A percentile compares a stretch with the other conserved stretches of the same genome.
Evolutionary conservation across 2,888 invertebrate species (phyloP).

Genomic region (Parthenolecanium corni): DNA sequence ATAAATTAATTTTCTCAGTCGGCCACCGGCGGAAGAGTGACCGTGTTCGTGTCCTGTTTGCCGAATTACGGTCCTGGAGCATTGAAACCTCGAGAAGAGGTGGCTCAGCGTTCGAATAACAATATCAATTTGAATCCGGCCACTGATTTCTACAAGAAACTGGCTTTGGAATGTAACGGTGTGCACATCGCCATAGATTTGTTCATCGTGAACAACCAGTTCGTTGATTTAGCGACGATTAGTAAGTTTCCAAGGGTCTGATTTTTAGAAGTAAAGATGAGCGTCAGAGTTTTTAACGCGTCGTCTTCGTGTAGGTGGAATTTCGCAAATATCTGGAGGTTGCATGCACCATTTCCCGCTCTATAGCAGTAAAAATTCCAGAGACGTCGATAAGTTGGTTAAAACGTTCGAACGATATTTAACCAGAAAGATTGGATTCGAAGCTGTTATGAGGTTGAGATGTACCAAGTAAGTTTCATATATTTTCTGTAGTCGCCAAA

Average conservation of each 20-base stretch:
- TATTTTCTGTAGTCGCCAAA: not conserved
- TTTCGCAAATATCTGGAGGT: conserved; percentile 91
- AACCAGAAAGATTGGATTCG: conserved; percentile 93
- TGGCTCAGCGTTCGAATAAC: conserved; percentile 66
- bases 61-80: conserved; percentile 81
- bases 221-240: conserved; percentile 85
- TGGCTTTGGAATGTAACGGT: conserved; percentile 91
- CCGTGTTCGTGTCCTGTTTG: conserved; percentile 84
- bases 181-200: conserved; percentile 93
- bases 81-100: conserved; percentile 74
- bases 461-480: conserved; percentile 59
- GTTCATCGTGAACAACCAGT: conserved; percentile 85
- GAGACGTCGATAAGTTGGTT: conserved; percentile 62
- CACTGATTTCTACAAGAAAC: conserved; percentile 93
- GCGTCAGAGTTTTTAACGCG: not conserved
- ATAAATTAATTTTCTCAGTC: conserved; percentile 44
- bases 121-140: conserved; percentile 82
- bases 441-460: conserved; percentile 94
- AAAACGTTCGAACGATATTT: conserved; percentile 75
- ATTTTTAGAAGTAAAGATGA: not conserved
- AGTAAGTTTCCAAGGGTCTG: conserved; percentile 48
- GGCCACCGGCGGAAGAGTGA: conserved; percentile 85
- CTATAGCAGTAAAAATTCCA: conserved; percentile 58
- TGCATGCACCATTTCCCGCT: conserved; percentile 84
- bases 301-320: conserved; percentile 50